These are phyloP conservation scores for Epistrophe grossulariae DNA, from an alignment of 2,888 invertebrate species.

Conservation along the genomic window DNA sequence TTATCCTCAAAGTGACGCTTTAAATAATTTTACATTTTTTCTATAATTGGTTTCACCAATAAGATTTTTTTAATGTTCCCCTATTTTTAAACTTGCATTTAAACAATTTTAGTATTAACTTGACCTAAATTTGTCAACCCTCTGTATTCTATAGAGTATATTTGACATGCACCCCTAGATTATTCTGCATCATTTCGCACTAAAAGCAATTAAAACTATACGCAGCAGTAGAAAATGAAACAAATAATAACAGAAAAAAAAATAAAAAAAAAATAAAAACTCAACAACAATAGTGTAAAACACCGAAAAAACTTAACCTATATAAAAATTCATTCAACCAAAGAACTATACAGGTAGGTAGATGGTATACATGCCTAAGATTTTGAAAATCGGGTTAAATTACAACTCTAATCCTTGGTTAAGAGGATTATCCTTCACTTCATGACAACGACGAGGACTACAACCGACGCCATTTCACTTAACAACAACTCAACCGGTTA, in stretches of 20 bases:
- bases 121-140: constrained; percentile 20
- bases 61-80: neutral
- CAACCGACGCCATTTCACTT: constrained; percentile 32
- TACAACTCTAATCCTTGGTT: constrained; percentile 49
- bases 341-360: constrained; percentile 1
- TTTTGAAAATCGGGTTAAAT: constrained; percentile 57
- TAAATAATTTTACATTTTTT: neutral
- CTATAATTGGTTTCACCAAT: constrained; percentile 1
- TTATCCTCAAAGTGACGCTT: neutral
- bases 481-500: constrained; percentile 38
- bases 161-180: constrained; percentile 21
- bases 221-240: constrained; percentile 5
- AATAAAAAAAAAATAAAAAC: neutral
- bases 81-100: constrained; percentile 1
- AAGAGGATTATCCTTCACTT: constrained; percentile 47
- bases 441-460: constrained; percentile 18
- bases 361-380: neutral
- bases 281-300: constrained; percentile 21
- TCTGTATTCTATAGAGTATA: neutral
- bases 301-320: constrained; percentile 59
- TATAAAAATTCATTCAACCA: constrained; percentile 60
- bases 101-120: constrained; percentile 11
- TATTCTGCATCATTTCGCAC: constrained; percentile 10
- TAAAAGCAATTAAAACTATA: constrained; percentile 26
- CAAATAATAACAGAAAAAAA: no score